A percentile compares a stretch with the other conserved stretches of the same genome.
Conservation (phyloP, 2,888 invertebrate species). For the Heliconius cydno region DNA sequence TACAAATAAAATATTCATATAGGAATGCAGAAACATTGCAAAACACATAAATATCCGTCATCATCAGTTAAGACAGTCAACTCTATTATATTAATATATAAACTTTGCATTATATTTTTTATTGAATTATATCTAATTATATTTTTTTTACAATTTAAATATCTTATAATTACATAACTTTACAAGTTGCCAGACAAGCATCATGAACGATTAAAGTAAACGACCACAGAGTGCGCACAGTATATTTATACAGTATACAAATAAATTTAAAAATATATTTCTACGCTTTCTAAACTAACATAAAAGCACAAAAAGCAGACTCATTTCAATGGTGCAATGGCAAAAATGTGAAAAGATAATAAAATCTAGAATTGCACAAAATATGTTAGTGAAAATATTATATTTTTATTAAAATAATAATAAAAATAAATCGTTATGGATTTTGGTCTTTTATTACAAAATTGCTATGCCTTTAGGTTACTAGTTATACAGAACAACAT, state of each 20-base stretch:
- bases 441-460: background rate
- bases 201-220: constrained; percentile 41
- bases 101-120: constrained; percentile 40
- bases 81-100: constrained; percentile 33
- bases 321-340: constrained; percentile 30
- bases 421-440: background rate
- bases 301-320: constrained; percentile 18
- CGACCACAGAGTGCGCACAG: constrained; percentile 16
- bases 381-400: constrained; percentile 6
- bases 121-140: constrained; percentile 27
- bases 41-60: constrained; percentile 5
- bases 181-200: constrained; percentile 30
- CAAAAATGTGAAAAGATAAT: constrained; percentile 32
- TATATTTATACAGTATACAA: constrained; percentile 13
- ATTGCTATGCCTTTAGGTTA: background rate
- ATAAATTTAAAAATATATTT: constrained; percentile 9
- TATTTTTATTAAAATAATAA: background rate
- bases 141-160: constrained; percentile 45
- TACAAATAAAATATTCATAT: background rate
- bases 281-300: background rate
- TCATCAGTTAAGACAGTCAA: background rate
- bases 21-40: constrained; percentile 20
- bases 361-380: constrained; percentile 37
- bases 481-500: background rate
- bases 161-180: constrained; percentile 41